Evolutionary conservation across 2,888 invertebrate species (phyloP).

Genomic region (Embidobia sp.): DNA sequence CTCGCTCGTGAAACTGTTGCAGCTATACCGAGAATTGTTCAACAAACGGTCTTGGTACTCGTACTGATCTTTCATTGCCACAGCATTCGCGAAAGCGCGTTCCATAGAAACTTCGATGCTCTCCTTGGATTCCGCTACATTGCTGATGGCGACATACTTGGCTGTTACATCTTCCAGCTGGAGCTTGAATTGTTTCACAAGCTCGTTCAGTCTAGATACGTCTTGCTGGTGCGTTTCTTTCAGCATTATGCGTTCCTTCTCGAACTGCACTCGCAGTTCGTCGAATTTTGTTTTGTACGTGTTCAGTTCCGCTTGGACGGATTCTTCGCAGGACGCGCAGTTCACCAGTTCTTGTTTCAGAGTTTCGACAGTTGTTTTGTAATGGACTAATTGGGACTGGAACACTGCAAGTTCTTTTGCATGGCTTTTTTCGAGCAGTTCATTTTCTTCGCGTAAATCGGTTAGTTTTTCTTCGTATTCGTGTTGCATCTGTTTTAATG

Average conservation of each 20-base stretch:
- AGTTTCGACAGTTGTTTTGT: constrained; percentile 75
- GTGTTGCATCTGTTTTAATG: constrained; percentile 69
- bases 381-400: constrained; percentile 74
- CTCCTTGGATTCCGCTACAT: constrained; percentile 77
- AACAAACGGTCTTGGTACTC: constrained; percentile 66
- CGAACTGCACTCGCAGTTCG: constrained; percentile 64
- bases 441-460: constrained; percentile 71
- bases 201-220: constrained; percentile 73
- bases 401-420: constrained; percentile 77
- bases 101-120: constrained; percentile 79
- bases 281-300: constrained; percentile 68
- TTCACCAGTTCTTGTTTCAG: constrained; percentile 75
- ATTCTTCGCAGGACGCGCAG: constrained; percentile 71
- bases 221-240: constrained; percentile 71
- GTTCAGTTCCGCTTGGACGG: constrained; percentile 69
- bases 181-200: constrained; percentile 74
- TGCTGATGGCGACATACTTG: constrained; percentile 74
- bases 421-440: constrained; percentile 74
- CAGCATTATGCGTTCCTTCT: constrained; percentile 68
- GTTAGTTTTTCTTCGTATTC: constrained; percentile 74
- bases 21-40: constrained; percentile 72
- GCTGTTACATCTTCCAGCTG: constrained; percentile 78
- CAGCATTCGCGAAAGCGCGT: constrained; percentile 74
- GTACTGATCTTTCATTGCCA: constrained; percentile 73
- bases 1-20: constrained; percentile 71